Evolutionary conservation across 2,797 vertebrate species (phyloP).

Genomic region (Hippoglossus hippoglossus): DNA sequence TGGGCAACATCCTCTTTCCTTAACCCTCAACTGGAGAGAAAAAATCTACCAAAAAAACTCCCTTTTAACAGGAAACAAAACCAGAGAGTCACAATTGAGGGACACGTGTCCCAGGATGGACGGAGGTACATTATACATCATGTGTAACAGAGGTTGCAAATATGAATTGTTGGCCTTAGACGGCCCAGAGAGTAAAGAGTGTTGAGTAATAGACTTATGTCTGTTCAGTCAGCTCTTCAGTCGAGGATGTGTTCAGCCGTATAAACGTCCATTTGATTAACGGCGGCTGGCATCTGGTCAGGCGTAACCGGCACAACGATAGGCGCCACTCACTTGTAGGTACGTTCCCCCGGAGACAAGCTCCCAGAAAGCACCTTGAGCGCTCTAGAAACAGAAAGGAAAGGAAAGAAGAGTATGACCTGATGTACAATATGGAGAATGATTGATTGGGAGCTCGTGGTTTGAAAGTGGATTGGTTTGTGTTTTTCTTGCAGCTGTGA

Average conservation of each 20-base stretch:
- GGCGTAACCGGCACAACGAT: constrained; percentile 13
- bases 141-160: no score
- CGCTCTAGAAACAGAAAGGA: constrained; percentile 5
- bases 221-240: constrained; percentile 22
- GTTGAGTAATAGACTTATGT: background rate
- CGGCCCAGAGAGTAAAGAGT: no score
- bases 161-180: no score
- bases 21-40: no score
- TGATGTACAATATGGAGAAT: constrained; percentile 11
- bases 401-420: background rate
- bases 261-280: constrained; percentile 63
- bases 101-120: no score
- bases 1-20: no score
- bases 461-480: constrained; percentile 36
- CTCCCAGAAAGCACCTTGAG: constrained; percentile 1
- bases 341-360: constrained; percentile 22
- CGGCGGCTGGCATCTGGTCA: constrained; percentile 59
- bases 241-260: constrained; percentile 20
- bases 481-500: constrained; percentile 14
- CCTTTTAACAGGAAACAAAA: no score
- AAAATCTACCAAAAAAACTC: no score
- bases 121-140: no score
- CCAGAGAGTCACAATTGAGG: no score
- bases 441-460: constrained; percentile 28
- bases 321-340: constrained; percentile 19